Conservation (phyloP, 2,113 vertebrate genomes). For the Anser brachyrhynchus region DNA sequence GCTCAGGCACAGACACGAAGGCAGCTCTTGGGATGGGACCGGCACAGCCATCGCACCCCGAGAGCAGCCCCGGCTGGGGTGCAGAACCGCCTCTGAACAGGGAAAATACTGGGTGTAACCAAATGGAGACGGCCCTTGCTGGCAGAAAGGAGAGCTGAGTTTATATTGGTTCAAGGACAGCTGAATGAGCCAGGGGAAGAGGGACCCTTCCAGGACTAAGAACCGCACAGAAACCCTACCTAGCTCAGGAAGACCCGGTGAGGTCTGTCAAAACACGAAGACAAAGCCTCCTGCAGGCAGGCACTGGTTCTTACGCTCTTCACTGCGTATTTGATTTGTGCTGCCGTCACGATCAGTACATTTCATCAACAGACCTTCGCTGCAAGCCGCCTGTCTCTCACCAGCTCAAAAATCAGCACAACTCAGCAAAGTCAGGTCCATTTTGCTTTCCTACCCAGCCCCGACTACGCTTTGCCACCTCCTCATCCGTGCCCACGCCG, state of each 20-base stretch:
- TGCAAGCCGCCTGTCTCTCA: background rate
- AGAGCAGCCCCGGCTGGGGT: background rate
- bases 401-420: background rate
- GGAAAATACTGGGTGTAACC: background rate
- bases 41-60: background rate
- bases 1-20: rapidly evolving
- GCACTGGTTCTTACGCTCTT: background rate
- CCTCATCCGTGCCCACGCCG: background rate
- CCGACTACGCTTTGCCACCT: rapidly evolving
- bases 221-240: rapidly evolving
- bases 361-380: rapidly evolving
- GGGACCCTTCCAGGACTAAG: background rate
- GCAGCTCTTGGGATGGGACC: background rate
- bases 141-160: background rate
- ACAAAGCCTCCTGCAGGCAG: background rate
- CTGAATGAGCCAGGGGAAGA: background rate
- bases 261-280: rapidly evolving
- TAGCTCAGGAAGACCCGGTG: background rate
- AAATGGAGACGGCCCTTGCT: background rate
- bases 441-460: background rate
- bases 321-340: background rate
- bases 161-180: rapidly evolving
- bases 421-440: rapidly evolving
- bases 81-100: background rate
- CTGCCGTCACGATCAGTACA: rapidly evolving